phyloP scores from a whole-genome alignment of 2,113 vertebrate genomes.

The Psammodynastes pulverulentus region DNA sequence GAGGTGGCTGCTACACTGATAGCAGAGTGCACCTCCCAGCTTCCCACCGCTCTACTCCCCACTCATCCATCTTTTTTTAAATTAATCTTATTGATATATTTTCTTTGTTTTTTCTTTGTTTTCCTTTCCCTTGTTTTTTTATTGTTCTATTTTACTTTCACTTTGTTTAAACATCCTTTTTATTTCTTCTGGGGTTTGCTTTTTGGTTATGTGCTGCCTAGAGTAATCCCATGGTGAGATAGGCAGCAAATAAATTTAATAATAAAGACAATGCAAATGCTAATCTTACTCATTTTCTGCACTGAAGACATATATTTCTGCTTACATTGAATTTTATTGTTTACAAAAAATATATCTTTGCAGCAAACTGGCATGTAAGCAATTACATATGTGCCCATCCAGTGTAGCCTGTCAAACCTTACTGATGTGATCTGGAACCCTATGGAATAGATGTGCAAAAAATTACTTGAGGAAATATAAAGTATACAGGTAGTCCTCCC shows the following conservation, averaged over 20 bases:
- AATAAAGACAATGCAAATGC: background rate
- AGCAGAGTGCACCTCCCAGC: background rate
- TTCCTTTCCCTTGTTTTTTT: background rate
- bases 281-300: background rate
- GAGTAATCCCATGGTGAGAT: background rate
- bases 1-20: background rate
- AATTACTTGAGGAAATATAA: background rate
- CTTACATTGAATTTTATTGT: background rate
- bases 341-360: background rate
- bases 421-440: background rate
- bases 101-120: background rate
- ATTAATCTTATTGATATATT: background rate
- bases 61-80: background rate
- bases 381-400: background rate
- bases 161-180: background rate
- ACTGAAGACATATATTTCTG: background rate
- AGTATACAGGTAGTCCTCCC: background rate
- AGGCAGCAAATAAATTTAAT: background rate
- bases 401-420: background rate
- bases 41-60: background rate
- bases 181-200: background rate
- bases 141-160: background rate
- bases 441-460: background rate
- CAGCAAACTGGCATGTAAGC: background rate
- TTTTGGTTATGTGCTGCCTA: background rate